phyloP scores from a whole-genome alignment of 2,113 vertebrate genomes.

The Callionymus lyra region DNA sequence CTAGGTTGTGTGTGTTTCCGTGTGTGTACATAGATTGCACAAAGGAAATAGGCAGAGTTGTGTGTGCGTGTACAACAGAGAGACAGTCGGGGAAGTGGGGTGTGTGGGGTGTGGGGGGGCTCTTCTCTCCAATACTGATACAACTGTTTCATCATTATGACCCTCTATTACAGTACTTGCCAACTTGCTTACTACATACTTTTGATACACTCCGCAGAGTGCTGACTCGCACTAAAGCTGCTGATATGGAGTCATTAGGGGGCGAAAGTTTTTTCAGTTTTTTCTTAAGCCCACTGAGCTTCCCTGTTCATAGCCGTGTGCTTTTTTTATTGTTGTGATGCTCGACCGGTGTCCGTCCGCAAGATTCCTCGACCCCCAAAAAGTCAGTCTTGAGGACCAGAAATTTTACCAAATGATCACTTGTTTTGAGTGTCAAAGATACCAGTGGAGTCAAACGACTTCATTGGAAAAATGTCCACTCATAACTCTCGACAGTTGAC shows the following conservation, averaged over 20 bases:
- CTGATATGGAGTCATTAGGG: constrained; percentile 65
- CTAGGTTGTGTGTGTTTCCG: constrained; percentile 38
- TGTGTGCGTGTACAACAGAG: constrained; percentile 9
- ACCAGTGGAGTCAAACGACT: too few relatives aligned
- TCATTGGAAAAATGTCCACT: too few relatives aligned
- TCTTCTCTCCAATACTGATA: constrained; percentile 56
- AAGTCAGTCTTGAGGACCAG: too few relatives aligned
- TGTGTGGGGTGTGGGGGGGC: constrained; percentile 9
- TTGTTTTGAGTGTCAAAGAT: too few relatives aligned
- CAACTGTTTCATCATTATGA: constrained; percentile 69
- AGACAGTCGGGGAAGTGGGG: constrained; percentile 11
- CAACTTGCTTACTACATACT: constrained; percentile 68
- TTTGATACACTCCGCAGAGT: constrained; percentile 61
- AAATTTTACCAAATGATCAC: too few relatives aligned
- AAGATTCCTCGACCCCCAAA: too few relatives aligned
- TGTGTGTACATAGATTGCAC: constrained; percentile 24
- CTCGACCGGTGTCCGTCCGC: constrained; percentile 29
- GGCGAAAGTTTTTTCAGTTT: constrained; percentile 61
- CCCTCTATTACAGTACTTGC: constrained; percentile 67
- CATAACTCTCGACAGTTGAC: too few relatives aligned
- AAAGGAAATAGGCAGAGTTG: constrained; percentile 31
- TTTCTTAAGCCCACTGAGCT: constrained; percentile 54
- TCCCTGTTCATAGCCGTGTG: constrained; percentile 41
- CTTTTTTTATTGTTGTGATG: constrained; percentile 13
- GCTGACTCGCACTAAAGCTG: constrained; percentile 62